These are phyloP conservation scores for Apocheima hispidaria DNA, from an alignment of 2,888 invertebrate species.

Conservation along the genomic window DNA sequence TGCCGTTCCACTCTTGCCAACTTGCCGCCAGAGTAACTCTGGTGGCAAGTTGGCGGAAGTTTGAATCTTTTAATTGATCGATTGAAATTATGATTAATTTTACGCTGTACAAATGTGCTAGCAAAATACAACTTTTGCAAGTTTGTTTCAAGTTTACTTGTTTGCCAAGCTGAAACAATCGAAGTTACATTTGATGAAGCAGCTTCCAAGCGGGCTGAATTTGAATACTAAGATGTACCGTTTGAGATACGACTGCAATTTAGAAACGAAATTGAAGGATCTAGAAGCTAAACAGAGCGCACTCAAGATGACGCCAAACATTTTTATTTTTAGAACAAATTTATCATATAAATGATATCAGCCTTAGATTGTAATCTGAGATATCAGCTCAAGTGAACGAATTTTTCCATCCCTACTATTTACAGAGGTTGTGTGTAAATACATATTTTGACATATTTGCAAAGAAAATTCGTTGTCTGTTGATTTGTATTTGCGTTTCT, in stretches of 20 bases:
- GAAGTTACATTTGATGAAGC: background rate
- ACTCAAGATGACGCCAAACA: background rate
- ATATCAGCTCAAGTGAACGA: background rate
- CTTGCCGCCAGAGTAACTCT: too few relatives aligned
- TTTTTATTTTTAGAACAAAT: background rate
- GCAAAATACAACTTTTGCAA: background rate
- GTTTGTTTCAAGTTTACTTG: background rate
- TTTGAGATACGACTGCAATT: slow-evolving; percentile 21
- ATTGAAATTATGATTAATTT: too few relatives aligned
- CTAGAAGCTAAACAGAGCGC: background rate
- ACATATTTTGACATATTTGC: slow-evolving; percentile 7
- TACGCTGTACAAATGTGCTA: too few relatives aligned
- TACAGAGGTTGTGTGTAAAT: background rate
- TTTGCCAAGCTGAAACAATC: background rate
- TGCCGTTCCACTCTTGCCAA: too few relatives aligned
- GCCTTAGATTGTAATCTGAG: background rate
- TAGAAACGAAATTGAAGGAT: slow-evolving; percentile 8
- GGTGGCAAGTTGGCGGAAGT: too few relatives aligned
- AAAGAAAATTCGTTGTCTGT: slow-evolving; percentile 1
- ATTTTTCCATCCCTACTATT: background rate
- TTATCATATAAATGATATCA: background rate
- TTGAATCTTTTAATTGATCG: too few relatives aligned
- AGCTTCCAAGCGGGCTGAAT: background rate
- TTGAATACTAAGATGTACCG: slow-evolving; percentile 7
- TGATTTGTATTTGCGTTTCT: slow-evolving; percentile 6